Evolutionary conservation across 2,888 invertebrate species (phyloP).

Genomic region (Xestia rhomboidea): DNA sequence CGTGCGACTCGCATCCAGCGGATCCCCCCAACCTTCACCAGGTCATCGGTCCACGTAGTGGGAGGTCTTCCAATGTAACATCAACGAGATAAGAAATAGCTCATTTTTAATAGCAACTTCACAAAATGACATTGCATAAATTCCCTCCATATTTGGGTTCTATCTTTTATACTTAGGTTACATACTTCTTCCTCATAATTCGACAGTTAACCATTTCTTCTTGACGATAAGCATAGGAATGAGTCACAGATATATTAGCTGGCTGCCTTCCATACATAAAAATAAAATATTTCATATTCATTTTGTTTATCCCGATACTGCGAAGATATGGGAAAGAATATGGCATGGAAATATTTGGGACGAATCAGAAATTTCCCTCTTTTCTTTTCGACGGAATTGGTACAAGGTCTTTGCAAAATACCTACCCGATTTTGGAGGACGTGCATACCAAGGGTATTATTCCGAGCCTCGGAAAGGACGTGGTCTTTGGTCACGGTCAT

Average conservation of each 20-base stretch:
- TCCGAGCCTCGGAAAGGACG: neutral
- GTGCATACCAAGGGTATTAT: neutral
- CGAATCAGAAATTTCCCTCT: slow-evolving; percentile 2
- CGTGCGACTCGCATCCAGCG: no score
- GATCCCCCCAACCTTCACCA: no score
- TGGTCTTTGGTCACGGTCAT: neutral
- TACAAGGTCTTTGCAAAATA: slow-evolving; percentile 24
- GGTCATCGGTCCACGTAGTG: no score
- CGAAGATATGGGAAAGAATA: slow-evolving; percentile 22
- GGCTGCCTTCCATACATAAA: slow-evolving; percentile 52
- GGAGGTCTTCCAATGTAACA: no score
- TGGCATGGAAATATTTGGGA: slow-evolving; percentile 22
- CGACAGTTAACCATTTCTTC: slow-evolving; percentile 44
- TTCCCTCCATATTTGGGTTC: slow-evolving; percentile 7
- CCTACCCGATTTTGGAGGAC: neutral
- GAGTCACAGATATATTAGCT: slow-evolving; percentile 46
- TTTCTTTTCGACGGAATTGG: slow-evolving; percentile 4
- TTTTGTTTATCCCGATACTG: slow-evolving; percentile 48
- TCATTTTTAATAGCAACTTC: slow-evolving; percentile 29
- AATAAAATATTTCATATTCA: slow-evolving; percentile 44
- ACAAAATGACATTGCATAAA: slow-evolving; percentile 10
- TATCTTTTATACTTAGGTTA: slow-evolving; percentile 4
- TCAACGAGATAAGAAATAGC: neutral
- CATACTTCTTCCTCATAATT: slow-evolving; percentile 25
- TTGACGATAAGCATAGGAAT: slow-evolving; percentile 51